Conservation (phyloP, 2,797 vertebrate species). For the Cichlasoma orientale region DNA sequence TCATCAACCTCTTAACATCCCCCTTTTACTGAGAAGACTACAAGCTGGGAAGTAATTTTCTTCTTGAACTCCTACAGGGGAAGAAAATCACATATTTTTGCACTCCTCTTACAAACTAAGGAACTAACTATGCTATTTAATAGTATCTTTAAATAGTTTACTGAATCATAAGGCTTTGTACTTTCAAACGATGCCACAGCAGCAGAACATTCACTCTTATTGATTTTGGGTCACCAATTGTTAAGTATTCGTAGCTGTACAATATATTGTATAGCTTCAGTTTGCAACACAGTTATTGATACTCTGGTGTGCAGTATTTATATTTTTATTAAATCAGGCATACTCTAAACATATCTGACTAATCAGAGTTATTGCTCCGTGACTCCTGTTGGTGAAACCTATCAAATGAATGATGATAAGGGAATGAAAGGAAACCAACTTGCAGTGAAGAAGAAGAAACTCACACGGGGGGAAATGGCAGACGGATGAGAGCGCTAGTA, state of each 20-base stretch:
- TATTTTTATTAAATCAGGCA: neutral
- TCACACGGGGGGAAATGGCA: neutral
- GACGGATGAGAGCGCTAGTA: accelerated
- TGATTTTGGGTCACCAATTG: neutral
- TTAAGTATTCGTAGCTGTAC: neutral
- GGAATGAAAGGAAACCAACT: too few species aligned
- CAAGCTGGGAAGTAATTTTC: neutral
- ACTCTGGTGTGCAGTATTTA: neutral
- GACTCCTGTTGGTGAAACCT: neutral
- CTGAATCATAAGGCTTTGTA: neutral
- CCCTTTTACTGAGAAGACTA: neutral
- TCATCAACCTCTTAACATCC: neutral
- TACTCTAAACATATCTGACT: neutral
- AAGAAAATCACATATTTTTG: neutral
- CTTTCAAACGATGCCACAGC: neutral
- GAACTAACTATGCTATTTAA: neutral
- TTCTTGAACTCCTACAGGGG: neutral
- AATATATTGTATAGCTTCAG: neutral
- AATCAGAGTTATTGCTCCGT: neutral
- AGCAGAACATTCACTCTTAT: neutral
- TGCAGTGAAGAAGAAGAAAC: neutral
- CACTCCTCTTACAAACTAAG: neutral
- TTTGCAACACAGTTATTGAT: neutral
- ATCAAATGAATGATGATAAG: too few species aligned
- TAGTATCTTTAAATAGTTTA: neutral